Conservation (phyloP, 2,797 vertebrate genomes). For the Takifugu ocellatus region DNA sequence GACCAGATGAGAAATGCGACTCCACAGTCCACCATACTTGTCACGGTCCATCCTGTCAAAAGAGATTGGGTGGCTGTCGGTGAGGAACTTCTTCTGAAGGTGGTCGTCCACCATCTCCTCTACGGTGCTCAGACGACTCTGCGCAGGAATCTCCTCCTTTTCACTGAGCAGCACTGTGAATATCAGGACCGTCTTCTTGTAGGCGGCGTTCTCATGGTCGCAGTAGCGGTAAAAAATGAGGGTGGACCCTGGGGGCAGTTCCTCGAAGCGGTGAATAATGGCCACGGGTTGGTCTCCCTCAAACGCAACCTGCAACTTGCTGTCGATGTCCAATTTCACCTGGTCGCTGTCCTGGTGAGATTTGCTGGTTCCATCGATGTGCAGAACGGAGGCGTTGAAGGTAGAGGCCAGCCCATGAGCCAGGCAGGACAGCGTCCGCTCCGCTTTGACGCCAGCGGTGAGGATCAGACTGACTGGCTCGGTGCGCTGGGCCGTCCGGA, state of each 20-base stretch:
- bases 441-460: constrained; percentile 71
- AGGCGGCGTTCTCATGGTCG: constrained; percentile 89
- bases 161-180: constrained; percentile 88
- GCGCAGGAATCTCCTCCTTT: constrained; percentile 68
- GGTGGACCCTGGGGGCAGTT: constrained; percentile 85
- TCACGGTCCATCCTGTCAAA: constrained; percentile 86
- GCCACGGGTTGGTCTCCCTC: constrained; percentile 76
- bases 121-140: constrained; percentile 64
- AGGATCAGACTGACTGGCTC: constrained; percentile 89
- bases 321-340: constrained; percentile 85
- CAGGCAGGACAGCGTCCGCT: constrained; percentile 83
- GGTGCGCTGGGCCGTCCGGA: constrained; percentile 67
- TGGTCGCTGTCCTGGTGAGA: constrained; percentile 74
- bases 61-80: constrained; percentile 60
- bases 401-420: constrained; percentile 72
- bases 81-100: constrained; percentile 82
- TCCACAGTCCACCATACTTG: constrained; percentile 94
- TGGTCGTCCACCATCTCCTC: constrained; percentile 89
- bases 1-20: constrained; percentile 92
- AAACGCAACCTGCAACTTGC: constrained; percentile 80
- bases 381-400: constrained; percentile 70
- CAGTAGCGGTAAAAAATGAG: constrained; percentile 98
- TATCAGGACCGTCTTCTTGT: constrained; percentile 84
- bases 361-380: constrained; percentile 72
- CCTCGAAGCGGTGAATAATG: constrained; percentile 85